These are phyloP conservation scores for Hydriomena furcata DNA, from an alignment of 2,888 invertebrate genomes.

Conservation along the genomic window DNA sequence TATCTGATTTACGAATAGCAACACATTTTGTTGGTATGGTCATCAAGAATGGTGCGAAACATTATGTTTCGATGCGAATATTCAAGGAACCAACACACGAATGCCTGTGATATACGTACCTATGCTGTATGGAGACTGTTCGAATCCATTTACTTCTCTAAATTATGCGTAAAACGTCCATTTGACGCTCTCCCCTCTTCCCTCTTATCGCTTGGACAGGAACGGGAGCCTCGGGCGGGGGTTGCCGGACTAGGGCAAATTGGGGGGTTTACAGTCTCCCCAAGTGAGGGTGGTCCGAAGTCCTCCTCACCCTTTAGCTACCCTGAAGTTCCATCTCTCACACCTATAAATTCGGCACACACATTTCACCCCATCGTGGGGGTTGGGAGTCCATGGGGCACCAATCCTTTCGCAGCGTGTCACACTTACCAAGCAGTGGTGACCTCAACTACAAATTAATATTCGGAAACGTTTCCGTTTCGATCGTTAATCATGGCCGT, in stretches of 20 bases:
- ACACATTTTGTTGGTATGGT: not conserved
- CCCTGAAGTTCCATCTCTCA: slow-evolving; percentile 84
- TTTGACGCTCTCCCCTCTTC: slow-evolving; percentile 82
- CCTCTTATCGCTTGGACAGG: slow-evolving; percentile 83
- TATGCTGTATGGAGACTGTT: slow-evolving; percentile 77
- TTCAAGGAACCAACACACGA: slow-evolving; percentile 46
- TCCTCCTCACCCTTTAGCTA: slow-evolving; percentile 83
- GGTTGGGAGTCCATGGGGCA: slow-evolving; percentile 68
- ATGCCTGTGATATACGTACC: slow-evolving; percentile 60
- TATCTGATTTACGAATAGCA: no score
- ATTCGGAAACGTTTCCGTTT: slow-evolving; percentile 80
- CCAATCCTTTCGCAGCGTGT: slow-evolving; percentile 82
- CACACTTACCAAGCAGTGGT: slow-evolving; percentile 77
- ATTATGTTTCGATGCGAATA: slow-evolving; percentile 22
- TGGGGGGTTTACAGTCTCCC: slow-evolving; percentile 73
- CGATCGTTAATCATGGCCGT: slow-evolving; percentile 78
- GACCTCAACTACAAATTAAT: slow-evolving; percentile 83
- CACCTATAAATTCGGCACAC: slow-evolving; percentile 84
- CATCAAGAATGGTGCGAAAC: no score
- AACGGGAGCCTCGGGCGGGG: slow-evolving; percentile 79
- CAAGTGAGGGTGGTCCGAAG: slow-evolving; percentile 78
- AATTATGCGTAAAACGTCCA: slow-evolving; percentile 85
- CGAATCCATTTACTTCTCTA: slow-evolving; percentile 84
- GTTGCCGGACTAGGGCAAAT: slow-evolving; percentile 82
- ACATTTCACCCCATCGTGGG: slow-evolving; percentile 76